Evolutionary conservation across 2,113 vertebrate species (phyloP), one percentile per base, ranked within the genome.

Genomic region (Cyphomyrus plagiostoma): DNA sequence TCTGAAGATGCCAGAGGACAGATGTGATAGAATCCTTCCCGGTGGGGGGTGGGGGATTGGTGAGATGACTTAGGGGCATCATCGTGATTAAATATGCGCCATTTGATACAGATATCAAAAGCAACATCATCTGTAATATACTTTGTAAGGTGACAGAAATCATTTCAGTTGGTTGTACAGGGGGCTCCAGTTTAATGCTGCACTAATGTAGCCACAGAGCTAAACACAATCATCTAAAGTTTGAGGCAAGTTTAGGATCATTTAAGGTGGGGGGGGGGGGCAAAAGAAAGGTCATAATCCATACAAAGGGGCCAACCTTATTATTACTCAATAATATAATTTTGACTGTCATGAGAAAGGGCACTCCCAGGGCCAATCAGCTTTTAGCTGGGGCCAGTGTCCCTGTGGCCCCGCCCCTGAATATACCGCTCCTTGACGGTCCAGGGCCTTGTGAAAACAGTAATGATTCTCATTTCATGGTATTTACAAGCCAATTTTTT

Each of bases 41-140:
- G 91, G 92, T 94, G 91, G 42, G 21, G 87, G 70, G 86, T 90
- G 94, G 94, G 92, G 88, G 45, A 49, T 46, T 11, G 80, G 4
- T 83, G 80, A 21, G 21, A 83, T 83, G 35, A 46, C 35, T 83
- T 46, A 2, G 94, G 92, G 83, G 93, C 92, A 89, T 92, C 87
- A 91, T 92, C 56, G 88, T 89, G 83, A 91, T 90, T 91, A 89
- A 91, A 90, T 88, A 91, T 52, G 13, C 90, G 90, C 88, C 45
- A 92, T 95, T 95, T 94, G 91, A 94, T 95, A 94, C 92, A 90
- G 91, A 89, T 94, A 95, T 95, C 94, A 96, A 93, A 93, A 93
- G 87, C 84, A 94, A 92, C 92, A 94, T 94, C 93, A 95, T 92
- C 93, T 96, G 84, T 90, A 93, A 94, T 94, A 94, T 92, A 92